Evolutionary conservation across 2,113 vertebrate genomes (phyloP).

Genomic region (Speoplatyrhinus poulsoni): DNA sequence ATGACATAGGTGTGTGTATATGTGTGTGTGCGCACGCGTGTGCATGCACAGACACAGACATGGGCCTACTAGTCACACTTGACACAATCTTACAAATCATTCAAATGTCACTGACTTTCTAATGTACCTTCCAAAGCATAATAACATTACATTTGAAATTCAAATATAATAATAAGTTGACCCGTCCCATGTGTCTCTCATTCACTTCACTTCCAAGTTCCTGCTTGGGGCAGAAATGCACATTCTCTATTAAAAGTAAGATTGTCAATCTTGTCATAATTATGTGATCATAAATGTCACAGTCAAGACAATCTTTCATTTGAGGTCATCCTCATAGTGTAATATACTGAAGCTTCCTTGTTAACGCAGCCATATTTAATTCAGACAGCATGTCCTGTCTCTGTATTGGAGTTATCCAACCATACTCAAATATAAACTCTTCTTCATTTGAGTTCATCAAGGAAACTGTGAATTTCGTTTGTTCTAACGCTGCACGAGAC

Average conservation of each 20-base stretch:
- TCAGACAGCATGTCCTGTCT: slow-evolving; percentile 5
- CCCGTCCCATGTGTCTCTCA: slow-evolving; percentile 18
- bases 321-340: neutral
- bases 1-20: slow-evolving; percentile 1
- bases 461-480: too few relatives aligned
- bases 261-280: neutral
- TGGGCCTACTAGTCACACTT: slow-evolving; percentile 10
- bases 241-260: neutral
- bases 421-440: neutral
- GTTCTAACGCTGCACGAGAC: too few relatives aligned
- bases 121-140: slow-evolving; percentile 43
- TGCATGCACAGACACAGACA: neutral
- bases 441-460: too few relatives aligned
- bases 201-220: slow-evolving; percentile 17
- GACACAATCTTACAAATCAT: slow-evolving; percentile 3
- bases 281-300: neutral
- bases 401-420: neutral
- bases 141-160: slow-evolving; percentile 29
- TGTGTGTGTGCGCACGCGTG: slow-evolving; percentile 15
- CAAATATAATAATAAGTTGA: slow-evolving; percentile 18
- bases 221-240: neutral
- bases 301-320: neutral
- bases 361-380: slow-evolving; percentile 4
- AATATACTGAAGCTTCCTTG: neutral
- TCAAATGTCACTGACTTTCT: neutral